A percentile compares a stretch with the other conserved stretches of the same genome.
Evolutionary conservation across 2,797 vertebrate species (phyloP).

Genomic region (Champsocephalus esox): DNA sequence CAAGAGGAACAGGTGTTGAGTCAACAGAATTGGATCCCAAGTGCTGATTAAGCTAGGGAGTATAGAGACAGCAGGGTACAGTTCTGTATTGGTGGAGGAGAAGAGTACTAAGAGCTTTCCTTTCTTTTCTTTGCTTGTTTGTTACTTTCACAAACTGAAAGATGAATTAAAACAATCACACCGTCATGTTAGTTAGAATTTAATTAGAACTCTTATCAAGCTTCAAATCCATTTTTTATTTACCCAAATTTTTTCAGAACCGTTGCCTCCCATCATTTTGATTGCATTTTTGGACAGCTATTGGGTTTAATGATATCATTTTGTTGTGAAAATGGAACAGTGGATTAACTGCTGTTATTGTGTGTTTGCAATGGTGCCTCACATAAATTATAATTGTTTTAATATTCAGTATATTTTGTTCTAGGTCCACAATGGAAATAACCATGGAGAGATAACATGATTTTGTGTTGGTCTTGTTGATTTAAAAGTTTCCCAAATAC

Average conservation of each 20-base stretch:
- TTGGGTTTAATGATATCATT: background rate
- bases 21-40: slow-evolving; percentile 66
- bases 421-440: background rate
- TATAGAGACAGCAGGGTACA: slow-evolving; percentile 25
- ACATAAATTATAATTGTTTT: no score
- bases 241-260: background rate
- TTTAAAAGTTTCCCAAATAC: background rate
- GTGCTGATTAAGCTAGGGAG: slow-evolving; percentile 53
- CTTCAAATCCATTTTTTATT: background rate
- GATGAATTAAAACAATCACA: background rate
- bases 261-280: background rate
- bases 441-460: background rate
- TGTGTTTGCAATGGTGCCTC: background rate
- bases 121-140: slow-evolving; percentile 13
- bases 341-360: background rate
- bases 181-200: background rate
- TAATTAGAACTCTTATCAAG: background rate
- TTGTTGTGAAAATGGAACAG: background rate
- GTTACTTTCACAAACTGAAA: slow-evolving; percentile 5
- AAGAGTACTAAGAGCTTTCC: slow-evolving; percentile 2
- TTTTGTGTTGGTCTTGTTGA: slow-evolving; percentile 1
- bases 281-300: background rate
- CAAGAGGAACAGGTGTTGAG: slow-evolving; percentile 61
- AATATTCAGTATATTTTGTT: background rate
- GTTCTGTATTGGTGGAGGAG: slow-evolving; percentile 7